These are phyloP conservation scores for Molothrus aeneus DNA, from an alignment of 2,797 vertebrate species.

Conservation along the genomic window DNA sequence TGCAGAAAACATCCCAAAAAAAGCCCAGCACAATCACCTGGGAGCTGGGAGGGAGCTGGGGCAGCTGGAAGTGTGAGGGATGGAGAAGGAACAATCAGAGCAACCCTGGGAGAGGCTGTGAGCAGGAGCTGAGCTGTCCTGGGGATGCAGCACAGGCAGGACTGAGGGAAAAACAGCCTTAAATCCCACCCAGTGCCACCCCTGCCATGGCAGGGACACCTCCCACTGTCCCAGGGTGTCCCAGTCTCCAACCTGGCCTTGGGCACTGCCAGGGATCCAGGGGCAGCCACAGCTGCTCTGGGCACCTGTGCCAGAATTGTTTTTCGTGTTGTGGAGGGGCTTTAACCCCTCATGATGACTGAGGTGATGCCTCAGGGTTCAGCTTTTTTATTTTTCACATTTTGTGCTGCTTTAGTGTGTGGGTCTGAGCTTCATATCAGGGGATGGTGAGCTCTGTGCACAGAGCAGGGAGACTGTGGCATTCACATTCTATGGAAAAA, in stretches of 20 bases:
- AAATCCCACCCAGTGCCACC: rapidly evolving
- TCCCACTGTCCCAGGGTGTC: not conserved
- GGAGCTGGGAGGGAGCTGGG: not conserved
- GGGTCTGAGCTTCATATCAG: no score
- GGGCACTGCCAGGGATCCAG: not conserved
- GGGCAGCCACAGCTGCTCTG: not conserved
- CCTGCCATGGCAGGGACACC: not conserved
- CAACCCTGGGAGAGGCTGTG: rapidly evolving
- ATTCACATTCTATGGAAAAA: no score
- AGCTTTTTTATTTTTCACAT: no score
- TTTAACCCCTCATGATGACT: rapidly evolving
- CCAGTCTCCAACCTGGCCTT: not conserved
- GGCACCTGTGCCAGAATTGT: not conserved
- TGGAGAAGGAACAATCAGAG: not conserved
- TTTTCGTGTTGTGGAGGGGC: not conserved
- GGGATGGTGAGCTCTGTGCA: no score
- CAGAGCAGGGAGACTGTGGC: no score
- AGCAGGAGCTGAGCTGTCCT: not conserved
- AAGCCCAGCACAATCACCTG: not conserved
- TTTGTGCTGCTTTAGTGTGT: no score
- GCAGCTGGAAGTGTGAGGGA: not conserved
- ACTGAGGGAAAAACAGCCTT: not conserved
- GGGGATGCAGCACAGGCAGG: rapidly evolving
- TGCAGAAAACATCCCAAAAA: not conserved
- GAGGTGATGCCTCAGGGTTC: not conserved